These are phyloP conservation scores for Catocala fraxini DNA, from an alignment of 2,888 invertebrate genomes.

Conservation along the genomic window DNA sequence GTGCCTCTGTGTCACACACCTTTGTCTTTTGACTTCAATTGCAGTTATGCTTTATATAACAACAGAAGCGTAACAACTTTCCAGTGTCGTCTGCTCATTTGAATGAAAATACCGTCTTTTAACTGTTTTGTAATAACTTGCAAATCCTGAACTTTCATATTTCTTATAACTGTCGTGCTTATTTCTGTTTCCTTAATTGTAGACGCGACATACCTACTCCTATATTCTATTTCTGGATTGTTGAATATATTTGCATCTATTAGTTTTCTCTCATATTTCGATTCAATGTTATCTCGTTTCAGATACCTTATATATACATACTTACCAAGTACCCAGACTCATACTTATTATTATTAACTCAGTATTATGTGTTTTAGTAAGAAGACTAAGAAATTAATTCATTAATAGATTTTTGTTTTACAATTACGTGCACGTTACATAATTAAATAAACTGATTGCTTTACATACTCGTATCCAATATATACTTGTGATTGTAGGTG, in stretches of 20 bases:
- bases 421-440: no score
- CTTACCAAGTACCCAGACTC: neutral
- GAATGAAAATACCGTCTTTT: conserved; percentile 58
- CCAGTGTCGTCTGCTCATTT: conserved; percentile 68
- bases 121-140: conserved; percentile 60
- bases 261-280: conserved; percentile 25
- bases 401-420: no score
- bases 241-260: conserved; percentile 14
- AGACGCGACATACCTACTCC: neutral
- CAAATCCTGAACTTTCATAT: conserved; percentile 62
- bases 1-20: conserved; percentile 70
- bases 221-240: neutral
- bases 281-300: conserved; percentile 11
- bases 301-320: conserved; percentile 12
- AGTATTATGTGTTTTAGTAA: no score
- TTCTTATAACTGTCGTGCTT: conserved; percentile 37
- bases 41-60: conserved; percentile 84
- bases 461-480: no score
- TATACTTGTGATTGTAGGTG: no score
- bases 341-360: neutral
- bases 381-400: no score
- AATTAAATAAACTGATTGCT: no score
- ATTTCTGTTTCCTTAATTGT: conserved; percentile 29
- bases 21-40: conserved; percentile 79
- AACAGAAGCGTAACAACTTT: conserved; percentile 82